Evolutionary conservation across 2,797 vertebrate species (phyloP), one percentile per base, ranked within the genome.

Genomic region (Accipiter fasciatus): DNA sequence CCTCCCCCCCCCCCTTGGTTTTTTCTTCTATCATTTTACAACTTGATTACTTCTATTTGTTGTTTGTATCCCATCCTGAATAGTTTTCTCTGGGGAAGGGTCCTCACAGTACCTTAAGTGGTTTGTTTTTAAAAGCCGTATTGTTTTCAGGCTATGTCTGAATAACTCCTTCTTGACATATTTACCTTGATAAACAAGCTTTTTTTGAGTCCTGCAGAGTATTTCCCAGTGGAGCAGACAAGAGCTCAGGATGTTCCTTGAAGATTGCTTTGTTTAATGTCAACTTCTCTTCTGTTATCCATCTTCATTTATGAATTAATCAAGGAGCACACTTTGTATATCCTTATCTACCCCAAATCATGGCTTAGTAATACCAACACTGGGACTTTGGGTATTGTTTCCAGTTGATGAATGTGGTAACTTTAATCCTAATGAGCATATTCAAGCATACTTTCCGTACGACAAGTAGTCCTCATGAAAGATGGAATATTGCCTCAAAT

Each of bases 161-260:
- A 79, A 47, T 87, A 91, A 72, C 64, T 96, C 39, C 42, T 80
- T 42, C 76, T 85, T 96, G 94, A 93, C 87, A 92, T 84, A 62
- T 80, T 97, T 96, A 89, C 94, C 92, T 94, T 92, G 89, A 97
- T 78, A 96, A 97, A 81, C 42, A 95, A 91, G 52, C 26, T 47
- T 69, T 83, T 83, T 47, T 78, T 87, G 71, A 85, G 59, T 97
- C 82, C 67, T 96, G 55, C 50, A 81, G 84, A 84, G 6, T 59
- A 84, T 95, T 96, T 96, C 89, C 79, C 50, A 55, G 72, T 40
- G 85, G 83, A 89, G 73, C 40, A 86, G 80, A 82, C 69, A 87
- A 64, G 52, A 86, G 29, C 35, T 73, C 33, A 76, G 25, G 16
- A 50, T 62, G 19, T 77, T 95, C 52, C 72, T 85, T 62, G 64